A percentile compares a stretch with the other conserved stretches of the same genome.
phyloP scores from a whole-genome alignment of 2,888 invertebrate species.

The Pseudococcus jackbeardsleyi region DNA sequence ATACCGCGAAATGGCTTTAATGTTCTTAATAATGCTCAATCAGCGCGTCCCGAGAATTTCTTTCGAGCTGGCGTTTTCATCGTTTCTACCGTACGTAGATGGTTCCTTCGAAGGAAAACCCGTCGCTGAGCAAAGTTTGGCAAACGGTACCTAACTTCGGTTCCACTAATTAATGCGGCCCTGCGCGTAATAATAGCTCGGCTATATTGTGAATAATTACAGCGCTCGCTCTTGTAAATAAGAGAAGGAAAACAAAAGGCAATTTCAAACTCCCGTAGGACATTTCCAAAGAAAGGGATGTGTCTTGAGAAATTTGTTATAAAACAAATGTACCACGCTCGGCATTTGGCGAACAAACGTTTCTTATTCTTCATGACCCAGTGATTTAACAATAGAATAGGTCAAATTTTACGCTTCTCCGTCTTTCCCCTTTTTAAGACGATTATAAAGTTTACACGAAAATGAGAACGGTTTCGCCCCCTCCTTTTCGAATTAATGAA shows the following conservation, averaged over 20 bases:
- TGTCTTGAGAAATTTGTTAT: slow-evolving; percentile 56
- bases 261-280: slow-evolving; percentile 61
- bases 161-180: slow-evolving; percentile 62
- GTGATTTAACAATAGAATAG: slow-evolving; percentile 57
- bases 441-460: slow-evolving; percentile 59
- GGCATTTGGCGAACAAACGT: slow-evolving; percentile 49
- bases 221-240: slow-evolving; percentile 61
- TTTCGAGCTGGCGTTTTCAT: slow-evolving; percentile 33
- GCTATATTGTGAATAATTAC: slow-evolving; percentile 62
- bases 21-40: slow-evolving; percentile 42
- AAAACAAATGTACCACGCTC: slow-evolving; percentile 57
- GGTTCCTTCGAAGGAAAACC: background rate
- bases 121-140: slow-evolving; percentile 45
- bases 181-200: slow-evolving; percentile 61
- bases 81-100: background rate
- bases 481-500: slow-evolving; percentile 29
- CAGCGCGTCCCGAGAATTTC: background rate
- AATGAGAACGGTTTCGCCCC: slow-evolving; percentile 28
- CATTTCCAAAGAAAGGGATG: slow-evolving; percentile 60
- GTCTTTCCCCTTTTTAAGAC: slow-evolving; percentile 36
- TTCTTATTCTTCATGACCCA: slow-evolving; percentile 51
- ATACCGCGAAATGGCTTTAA: slow-evolving; percentile 8
- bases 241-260: slow-evolving; percentile 63
- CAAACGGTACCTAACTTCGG: slow-evolving; percentile 62
- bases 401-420: slow-evolving; percentile 54